Evolutionary conservation across 2,888 invertebrate genomes (phyloP).

Genomic region (Xanthia icteritia): DNA sequence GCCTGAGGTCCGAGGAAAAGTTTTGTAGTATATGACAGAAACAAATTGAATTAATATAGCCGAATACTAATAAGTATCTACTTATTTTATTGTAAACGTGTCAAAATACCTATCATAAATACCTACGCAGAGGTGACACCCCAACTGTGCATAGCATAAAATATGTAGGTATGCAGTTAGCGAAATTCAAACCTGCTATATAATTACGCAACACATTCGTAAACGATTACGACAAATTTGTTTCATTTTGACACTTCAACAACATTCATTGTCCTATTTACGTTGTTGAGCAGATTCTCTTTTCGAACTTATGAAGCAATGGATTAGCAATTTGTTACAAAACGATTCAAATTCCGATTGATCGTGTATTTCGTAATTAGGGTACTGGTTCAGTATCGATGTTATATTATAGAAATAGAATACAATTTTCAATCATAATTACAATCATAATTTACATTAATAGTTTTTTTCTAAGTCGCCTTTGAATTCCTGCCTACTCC

Average conservation of each 20-base stretch:
- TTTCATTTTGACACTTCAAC: too few species aligned
- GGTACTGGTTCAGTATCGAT: background rate
- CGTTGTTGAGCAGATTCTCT: too few species aligned
- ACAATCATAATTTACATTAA: background rate
- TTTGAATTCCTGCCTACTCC: background rate
- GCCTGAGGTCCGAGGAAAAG: too few species aligned
- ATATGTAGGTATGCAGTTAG: background rate
- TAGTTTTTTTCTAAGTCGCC: background rate
- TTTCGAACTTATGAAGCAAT: too few species aligned
- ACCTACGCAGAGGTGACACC: background rate
- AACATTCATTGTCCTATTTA: too few species aligned
- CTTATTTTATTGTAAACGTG: background rate
- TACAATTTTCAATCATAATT: background rate
- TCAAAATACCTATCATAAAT: background rate
- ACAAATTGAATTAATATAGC: background rate
- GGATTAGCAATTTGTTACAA: too few species aligned
- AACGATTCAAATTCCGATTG: too few species aligned
- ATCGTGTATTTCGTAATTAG: too few species aligned
- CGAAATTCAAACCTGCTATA: background rate
- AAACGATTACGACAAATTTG: too few species aligned
- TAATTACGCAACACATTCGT: too few species aligned
- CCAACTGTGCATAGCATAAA: background rate
- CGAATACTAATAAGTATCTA: background rate
- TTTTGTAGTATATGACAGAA: background rate
- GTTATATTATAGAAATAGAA: background rate